phyloP scores from a whole-genome alignment of 2,113 vertebrate species.

The Holacanthus passer region DNA sequence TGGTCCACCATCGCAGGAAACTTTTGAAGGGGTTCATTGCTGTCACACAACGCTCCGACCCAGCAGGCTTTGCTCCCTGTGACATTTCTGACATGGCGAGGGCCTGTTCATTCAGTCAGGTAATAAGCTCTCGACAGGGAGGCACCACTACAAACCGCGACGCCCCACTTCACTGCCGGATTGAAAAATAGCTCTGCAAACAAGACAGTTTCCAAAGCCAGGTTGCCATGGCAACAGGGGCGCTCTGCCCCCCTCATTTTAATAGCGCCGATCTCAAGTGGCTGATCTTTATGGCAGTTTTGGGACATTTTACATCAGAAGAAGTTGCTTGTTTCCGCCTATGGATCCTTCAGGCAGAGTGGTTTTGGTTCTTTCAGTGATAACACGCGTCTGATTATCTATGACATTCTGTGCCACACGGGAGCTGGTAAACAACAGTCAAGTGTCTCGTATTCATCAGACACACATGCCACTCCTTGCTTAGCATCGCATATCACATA shows the following conservation, averaged over 20 bases:
- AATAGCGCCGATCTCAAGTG: constrained; percentile 1
- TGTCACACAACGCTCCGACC: not conserved
- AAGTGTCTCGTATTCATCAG: not conserved
- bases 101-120: constrained; percentile 55
- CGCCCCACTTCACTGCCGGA: constrained; percentile 42
- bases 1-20: not conserved
- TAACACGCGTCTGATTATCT: not conserved
- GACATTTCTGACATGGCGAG: constrained; percentile 45
- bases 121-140: constrained; percentile 63
- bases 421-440: constrained; percentile 13
- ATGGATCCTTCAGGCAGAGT: not conserved
- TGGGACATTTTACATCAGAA: not conserved
- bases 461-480: not conserved
- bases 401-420: not conserved
- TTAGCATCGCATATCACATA: not conserved
- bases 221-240: constrained; percentile 51
- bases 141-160: constrained; percentile 32
- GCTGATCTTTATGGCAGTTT: constrained; percentile 22
- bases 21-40: not conserved
- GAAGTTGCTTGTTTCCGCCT: not conserved
- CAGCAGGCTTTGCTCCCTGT: constrained; percentile 37
- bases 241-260: constrained; percentile 17
- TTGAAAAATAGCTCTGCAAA: constrained; percentile 53
- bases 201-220: constrained; percentile 25
- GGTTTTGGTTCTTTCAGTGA: not conserved